Conservation (phyloP, 2,888 invertebrate species). For the Molanna angustata region DNA sequence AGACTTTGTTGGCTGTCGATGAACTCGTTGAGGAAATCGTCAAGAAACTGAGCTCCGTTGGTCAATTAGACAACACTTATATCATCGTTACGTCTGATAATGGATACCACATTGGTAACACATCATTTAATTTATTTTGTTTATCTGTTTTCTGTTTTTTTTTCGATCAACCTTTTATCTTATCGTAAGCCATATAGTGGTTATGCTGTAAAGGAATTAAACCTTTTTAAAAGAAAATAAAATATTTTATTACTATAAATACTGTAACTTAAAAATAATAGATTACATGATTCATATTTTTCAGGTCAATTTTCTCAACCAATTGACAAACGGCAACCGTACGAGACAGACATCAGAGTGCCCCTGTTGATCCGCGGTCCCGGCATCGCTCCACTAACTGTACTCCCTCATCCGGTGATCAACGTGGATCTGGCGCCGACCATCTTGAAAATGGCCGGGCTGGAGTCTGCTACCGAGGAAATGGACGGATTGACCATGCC, state of each 20-base stretch:
- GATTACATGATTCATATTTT: too few relatives aligned
- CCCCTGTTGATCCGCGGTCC: constrained; percentile 82
- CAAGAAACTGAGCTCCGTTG: constrained; percentile 50
- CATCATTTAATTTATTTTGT: not conserved
- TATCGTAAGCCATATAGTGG: too few relatives aligned
- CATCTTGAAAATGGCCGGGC: constrained; percentile 68
- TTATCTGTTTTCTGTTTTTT: too few relatives aligned
- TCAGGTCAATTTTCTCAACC: constrained; percentile 85
- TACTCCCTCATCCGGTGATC: constrained; percentile 58
- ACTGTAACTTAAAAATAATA: too few relatives aligned
- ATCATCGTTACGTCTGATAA: constrained; percentile 86
- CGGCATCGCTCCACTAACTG: constrained; percentile 49
- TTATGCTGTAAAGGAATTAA: too few relatives aligned
- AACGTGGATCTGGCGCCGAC: constrained; percentile 86
- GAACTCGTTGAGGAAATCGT: constrained; percentile 73
- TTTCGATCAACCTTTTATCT: too few relatives aligned
- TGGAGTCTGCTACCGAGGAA: constrained; percentile 41
- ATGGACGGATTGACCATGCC: constrained; percentile 65
- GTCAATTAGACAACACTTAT: constrained; percentile 70
- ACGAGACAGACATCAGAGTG: constrained; percentile 84
- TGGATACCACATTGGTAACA: constrained; percentile 82
- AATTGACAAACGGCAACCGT: constrained; percentile 86
- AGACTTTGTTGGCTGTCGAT: constrained; percentile 81
- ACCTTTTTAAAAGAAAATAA: too few relatives aligned
- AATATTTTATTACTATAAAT: too few relatives aligned